Percentiles rank a stretch among this genome's conserved stretches.
Conservation (phyloP, 2,113 vertebrate genomes). For the Sinocyclocheilus anshuiensis region DNA sequence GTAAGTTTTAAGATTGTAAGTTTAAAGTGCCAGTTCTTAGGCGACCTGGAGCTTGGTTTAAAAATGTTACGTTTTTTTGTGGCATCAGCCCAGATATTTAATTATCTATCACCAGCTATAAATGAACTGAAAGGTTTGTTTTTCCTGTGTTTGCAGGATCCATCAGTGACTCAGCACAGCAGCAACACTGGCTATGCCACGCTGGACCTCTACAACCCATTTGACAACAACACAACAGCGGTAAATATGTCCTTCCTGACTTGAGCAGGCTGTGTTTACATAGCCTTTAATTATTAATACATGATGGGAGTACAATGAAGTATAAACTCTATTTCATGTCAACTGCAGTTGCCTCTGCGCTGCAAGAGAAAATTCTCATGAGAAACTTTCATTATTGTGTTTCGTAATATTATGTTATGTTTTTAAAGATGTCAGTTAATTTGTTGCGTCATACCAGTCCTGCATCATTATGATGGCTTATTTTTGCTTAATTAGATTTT, state of each 20-base stretch:
- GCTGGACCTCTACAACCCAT: conserved; percentile 92
- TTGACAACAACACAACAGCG: conserved; percentile 73
- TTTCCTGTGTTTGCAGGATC: conserved; percentile 76
- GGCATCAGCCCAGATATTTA: not conserved
- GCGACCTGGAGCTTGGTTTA: not conserved
- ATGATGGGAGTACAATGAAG: not conserved
- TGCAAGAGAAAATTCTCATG: not conserved
- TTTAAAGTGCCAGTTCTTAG: not conserved
- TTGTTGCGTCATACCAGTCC: no score
- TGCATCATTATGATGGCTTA: no score
- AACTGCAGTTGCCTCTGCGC: not conserved
- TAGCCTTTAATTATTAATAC: not conserved
- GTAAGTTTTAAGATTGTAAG: not conserved
- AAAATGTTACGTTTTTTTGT: not conserved
- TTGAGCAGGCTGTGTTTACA: not conserved
- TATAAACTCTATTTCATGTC: not conserved
- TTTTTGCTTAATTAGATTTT: no score
- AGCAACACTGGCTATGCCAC: conserved; percentile 81
- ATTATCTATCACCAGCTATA: not conserved
- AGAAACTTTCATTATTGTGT: not conserved
- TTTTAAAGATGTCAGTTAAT: not conserved
- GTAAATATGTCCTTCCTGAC: conserved; percentile 18
- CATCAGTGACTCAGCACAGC: conserved; percentile 83
- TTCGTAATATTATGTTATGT: not conserved
- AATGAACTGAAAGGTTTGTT: not conserved